Base-by-base conservation (phyloP, 2,113 vertebrate genomes). In the Ameiurus melas region DNA sequence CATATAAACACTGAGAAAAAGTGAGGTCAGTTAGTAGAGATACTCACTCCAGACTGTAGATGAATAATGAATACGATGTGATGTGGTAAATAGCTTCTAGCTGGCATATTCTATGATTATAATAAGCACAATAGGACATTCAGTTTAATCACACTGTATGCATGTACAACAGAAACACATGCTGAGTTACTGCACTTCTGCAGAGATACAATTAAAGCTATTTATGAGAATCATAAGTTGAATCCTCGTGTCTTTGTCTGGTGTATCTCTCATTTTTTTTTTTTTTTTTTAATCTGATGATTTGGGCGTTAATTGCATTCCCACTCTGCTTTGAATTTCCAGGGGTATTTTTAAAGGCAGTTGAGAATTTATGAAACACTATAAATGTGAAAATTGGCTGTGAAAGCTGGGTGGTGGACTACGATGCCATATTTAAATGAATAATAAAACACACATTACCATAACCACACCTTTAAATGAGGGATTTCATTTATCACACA, bases 371-470 rank as follows among this genome's bases (percentile, higher is more conserved):
- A 84, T 60, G 58, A 73, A 89, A 89, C 53, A 19, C 58, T 58
- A 85, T 88, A 83, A 62, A 92, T 84, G 90, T 90, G 90, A 91
- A 91, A 92, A 92, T 88, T 89, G n/a, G 53, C 86, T 90, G 89
- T 77, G 91, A 91, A 92, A 71, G 51, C 57, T 55, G 9, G 4
- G 83, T 85, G 57, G 57, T 58, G 70, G 58, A 85, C 12, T 88
- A 84, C 19, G 71, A 27, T 80, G 84, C 71, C 3, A n/a, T 70
- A 88, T 79, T 86, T 86, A 88, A 78, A 86, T 77, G 53, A 85
- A 86, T 71, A 84, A 22, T 79, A 78, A 86, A 77, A 87, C 58
- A 14, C 70, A 55, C 13, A 86, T 90, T 90, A 79, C 22, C 87
- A 90, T 88, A 86, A 86, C 85, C 86, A 85, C 87, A 75, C 22